These are phyloP conservation scores for Megathymus violae DNA, from an alignment of 1,140 invertebrate species.

Conservation along the genomic window DNA sequence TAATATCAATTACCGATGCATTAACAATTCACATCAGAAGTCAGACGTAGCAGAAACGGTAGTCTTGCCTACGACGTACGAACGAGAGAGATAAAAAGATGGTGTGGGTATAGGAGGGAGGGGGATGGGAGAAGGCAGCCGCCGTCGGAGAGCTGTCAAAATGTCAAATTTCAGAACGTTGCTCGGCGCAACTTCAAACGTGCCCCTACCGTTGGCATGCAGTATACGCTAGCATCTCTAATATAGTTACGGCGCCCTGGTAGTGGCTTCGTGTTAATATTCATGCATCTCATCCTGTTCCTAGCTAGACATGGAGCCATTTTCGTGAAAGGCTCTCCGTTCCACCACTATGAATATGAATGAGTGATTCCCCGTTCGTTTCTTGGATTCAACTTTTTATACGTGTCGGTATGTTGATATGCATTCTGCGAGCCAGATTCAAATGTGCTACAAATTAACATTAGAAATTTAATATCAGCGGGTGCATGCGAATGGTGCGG, in stretches of 20 bases:
- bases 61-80: conserved; percentile 61
- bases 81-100: conserved; percentile 41
- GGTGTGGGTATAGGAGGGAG: conserved; percentile 47
- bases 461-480: conserved; percentile 34
- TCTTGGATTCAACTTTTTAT: conserved; percentile 72
- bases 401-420: conserved; percentile 43
- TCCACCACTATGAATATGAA: conserved; percentile 78
- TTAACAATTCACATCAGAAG: conserved; percentile 81
- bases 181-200: conserved; percentile 79
- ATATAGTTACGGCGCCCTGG: conserved; percentile 76
- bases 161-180: conserved; percentile 83
- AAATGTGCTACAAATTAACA: conserved; percentile 35
- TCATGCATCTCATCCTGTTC: conserved; percentile 75
- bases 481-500: conserved; percentile 26
- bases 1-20: conserved; percentile 83
- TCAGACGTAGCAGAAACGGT: conserved; percentile 73
- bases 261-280: conserved; percentile 71
- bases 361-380: conserved; percentile 70
- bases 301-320: conserved; percentile 75
- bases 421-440: conserved; percentile 41
- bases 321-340: conserved; percentile 76
- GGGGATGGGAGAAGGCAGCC: conserved; percentile 64
- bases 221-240: conserved; percentile 66
- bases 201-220: conserved; percentile 75
- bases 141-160: conserved; percentile 83